Percentiles rank a stretch among this genome's conserved stretches.
These are phyloP conservation scores for Motacilla tschutschensis DNA, from an alignment of 2,113 vertebrate species.

Conservation along the genomic window DNA sequence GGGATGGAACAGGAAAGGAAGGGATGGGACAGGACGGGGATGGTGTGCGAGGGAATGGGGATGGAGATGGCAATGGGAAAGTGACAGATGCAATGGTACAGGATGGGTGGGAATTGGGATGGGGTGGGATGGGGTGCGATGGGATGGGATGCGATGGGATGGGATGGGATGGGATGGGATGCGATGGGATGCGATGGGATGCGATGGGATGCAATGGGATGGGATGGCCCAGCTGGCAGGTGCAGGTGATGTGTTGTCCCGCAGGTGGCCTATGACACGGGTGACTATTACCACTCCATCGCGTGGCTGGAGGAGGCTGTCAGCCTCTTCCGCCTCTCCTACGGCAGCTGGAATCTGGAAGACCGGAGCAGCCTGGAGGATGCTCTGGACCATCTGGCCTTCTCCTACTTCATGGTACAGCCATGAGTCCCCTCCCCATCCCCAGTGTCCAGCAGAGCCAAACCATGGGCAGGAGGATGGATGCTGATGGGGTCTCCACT, in stretches of 20 bases:
- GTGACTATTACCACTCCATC: constrained; percentile 91
- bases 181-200: too few relatives aligned
- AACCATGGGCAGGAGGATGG: accelerated
- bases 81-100: neutral
- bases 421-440: neutral
- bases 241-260: accelerated
- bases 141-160: neutral
- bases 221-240: neutral
- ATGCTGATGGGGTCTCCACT: neutral
- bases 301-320: constrained; percentile 89
- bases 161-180: too few relatives aligned
- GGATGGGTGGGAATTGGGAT: neutral
- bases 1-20: neutral
- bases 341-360: constrained; percentile 81
- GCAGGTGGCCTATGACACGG: constrained; percentile 89
- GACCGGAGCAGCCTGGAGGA: constrained; percentile 85
- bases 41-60: neutral
- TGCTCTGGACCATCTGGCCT: constrained; percentile 90
- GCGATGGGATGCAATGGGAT: neutral
- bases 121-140: too few relatives aligned
- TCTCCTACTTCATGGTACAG: constrained; percentile 88
- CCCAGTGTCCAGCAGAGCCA: accelerated
- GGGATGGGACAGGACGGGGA: too few relatives aligned
- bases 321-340: constrained; percentile 79
- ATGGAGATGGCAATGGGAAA: neutral